These are phyloP conservation scores for Ischnura elegans DNA, from an alignment of 2,888 invertebrate genomes.

Conservation along the genomic window DNA sequence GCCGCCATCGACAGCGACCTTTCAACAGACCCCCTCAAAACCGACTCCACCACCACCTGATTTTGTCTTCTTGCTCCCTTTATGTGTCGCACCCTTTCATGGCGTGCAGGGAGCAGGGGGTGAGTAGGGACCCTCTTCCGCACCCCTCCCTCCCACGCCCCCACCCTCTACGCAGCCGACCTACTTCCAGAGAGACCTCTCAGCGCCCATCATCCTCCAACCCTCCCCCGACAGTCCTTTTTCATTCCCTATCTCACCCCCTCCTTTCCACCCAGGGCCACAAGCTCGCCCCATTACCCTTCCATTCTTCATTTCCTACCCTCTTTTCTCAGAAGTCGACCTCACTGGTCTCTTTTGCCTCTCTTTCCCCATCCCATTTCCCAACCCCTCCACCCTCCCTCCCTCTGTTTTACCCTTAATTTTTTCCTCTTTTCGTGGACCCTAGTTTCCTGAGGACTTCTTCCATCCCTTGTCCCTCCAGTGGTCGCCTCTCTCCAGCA, in stretches of 20 bases:
- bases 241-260: background rate
- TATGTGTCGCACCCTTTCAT: background rate
- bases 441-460: background rate
- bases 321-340: background rate
- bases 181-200: constrained; percentile 6
- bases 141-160: background rate
- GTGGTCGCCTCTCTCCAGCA: background rate
- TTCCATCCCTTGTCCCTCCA: background rate
- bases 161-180: background rate
- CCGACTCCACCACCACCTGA: constrained; percentile 46
- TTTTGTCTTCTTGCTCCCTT: constrained; percentile 10
- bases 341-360: background rate
- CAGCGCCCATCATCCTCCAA: constrained; percentile 9
- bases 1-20: constrained; percentile 51
- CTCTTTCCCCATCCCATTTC: background rate
- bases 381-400: background rate
- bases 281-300: constrained; percentile 30
- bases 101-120: background rate
- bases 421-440: background rate
- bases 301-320: background rate
- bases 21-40: constrained; percentile 46
- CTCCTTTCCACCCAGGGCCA: background rate
- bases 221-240: background rate
- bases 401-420: background rate
- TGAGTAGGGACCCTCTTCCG: background rate